phyloP scores from a whole-genome alignment of 2,888 invertebrate genomes.

The Lymantria dispar region DNA sequence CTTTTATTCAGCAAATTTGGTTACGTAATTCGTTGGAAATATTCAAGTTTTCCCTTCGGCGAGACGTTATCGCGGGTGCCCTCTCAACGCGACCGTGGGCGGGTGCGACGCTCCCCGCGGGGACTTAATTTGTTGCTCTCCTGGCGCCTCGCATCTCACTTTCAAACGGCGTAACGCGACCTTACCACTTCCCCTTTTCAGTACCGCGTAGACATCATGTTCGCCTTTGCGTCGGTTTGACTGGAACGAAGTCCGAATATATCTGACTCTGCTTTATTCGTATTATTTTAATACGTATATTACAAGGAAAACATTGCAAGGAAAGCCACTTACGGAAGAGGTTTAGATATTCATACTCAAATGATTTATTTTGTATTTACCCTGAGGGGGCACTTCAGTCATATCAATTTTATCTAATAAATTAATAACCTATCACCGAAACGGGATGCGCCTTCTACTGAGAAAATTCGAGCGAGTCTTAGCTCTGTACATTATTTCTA shows the following conservation, averaged over 20 bases:
- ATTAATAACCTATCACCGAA: no score
- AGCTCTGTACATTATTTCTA: no score
- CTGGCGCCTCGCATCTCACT: conserved; percentile 81
- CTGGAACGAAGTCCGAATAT: conserved; percentile 35
- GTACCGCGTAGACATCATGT: conserved; percentile 58
- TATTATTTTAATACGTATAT: conserved; percentile 24
- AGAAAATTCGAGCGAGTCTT: no score
- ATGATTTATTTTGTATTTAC: no score
- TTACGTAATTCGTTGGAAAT: conserved; percentile 75
- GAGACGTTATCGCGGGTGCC: conserved; percentile 72
- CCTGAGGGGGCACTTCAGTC: no score
- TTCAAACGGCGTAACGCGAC: conserved; percentile 80
- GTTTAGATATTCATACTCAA: no score
- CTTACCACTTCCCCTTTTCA: conserved; percentile 69
- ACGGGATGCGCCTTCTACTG: no score
- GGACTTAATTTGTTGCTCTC: conserved; percentile 83
- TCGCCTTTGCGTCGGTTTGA: conserved; percentile 43
- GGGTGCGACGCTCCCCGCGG: conserved; percentile 67
- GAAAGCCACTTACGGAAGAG: not conserved
- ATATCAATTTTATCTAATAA: no score
- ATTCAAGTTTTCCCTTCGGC: conserved; percentile 77
- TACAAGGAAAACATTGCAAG: conserved; percentile 7
- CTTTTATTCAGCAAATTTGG: conserved; percentile 72
- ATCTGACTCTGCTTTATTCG: conserved; percentile 16
- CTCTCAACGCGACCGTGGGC: conserved; percentile 70